Percentiles rank a stretch among this genome's conserved stretches.
Evolutionary conservation across 2,888 invertebrate species (phyloP).

Genomic region (Sthenelais limicola): DNA sequence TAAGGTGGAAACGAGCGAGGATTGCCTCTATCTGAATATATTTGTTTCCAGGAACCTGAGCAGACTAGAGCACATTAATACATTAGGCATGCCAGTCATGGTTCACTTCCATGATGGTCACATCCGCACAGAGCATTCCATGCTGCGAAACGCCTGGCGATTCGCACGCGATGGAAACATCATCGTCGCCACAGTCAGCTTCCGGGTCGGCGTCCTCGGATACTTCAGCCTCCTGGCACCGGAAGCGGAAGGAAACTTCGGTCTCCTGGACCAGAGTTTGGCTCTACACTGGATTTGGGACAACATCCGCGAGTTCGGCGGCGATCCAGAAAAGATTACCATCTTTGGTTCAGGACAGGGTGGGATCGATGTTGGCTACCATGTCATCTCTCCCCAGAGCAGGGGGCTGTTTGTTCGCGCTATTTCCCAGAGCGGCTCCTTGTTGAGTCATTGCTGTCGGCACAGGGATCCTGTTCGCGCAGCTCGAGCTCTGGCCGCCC

Average conservation of each 20-base stretch:
- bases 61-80: slow-evolving; percentile 35
- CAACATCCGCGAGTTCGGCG: slow-evolving; percentile 45
- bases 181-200: slow-evolving; percentile 32
- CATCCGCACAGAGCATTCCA: slow-evolving; percentile 19
- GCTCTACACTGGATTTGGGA: slow-evolving; percentile 50
- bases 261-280: slow-evolving; percentile 43
- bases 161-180: slow-evolving; percentile 38
- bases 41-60: slow-evolving; percentile 56
- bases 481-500: not conserved
- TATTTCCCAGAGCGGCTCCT: slow-evolving; percentile 29
- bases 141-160: slow-evolving; percentile 24
- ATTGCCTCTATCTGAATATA: slow-evolving; percentile 68
- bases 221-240: slow-evolving; percentile 18
- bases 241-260: slow-evolving; percentile 34
- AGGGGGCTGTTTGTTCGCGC: slow-evolving; percentile 36
- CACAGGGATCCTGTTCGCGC: slow-evolving; percentile 17
- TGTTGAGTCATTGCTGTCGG: slow-evolving; percentile 16
- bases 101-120: slow-evolving; percentile 32
- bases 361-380: slow-evolving; percentile 36
- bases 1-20: slow-evolving; percentile 55
- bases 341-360: slow-evolving; percentile 38
- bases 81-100: slow-evolving; percentile 40
- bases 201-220: slow-evolving; percentile 36
- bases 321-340: slow-evolving; percentile 45
- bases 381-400: slow-evolving; percentile 34